Evolutionary conservation across 2,113 vertebrate genomes (phyloP), one percentile per base, ranked within the genome.

Genomic region (Gobius niger): DNA sequence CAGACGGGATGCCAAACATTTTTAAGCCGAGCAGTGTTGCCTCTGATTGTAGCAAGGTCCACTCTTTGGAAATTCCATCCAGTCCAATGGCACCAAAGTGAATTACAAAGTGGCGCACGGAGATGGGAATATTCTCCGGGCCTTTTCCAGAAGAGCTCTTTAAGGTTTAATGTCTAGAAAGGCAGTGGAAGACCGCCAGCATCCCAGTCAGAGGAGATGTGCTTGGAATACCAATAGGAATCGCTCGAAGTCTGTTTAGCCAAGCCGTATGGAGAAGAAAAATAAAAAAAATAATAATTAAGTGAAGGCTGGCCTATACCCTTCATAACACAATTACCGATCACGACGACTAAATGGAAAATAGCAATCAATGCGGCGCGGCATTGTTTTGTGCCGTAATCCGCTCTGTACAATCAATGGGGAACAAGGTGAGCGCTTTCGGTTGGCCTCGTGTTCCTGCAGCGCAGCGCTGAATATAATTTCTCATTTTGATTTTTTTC

Each of bases 91-190:
- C 79, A 75, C 68, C 69, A 87, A 86, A 86, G 81, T 82, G 81
- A 89, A 85, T 88, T 74, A 85, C 81, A 83, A 80, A 85, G 83
- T 84, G 82, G 77, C 82, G 86, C 73, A 72, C 67, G 70, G 75
- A 85, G 85, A 83, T 74, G 44, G 3, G 78, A 85, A 85, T 82
- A 87, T 85, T 85, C 79, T 72, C 71, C 47, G 68, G 41, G 78
- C 88, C 24, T 34, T 86, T 73, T 90, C 83, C 83, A 87, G 82
- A 82, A 78, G 87, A 89, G 78, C 87, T 88, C 83, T 90, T 88
- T 73, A 69, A 82, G 80, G 72, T 85, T 84, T 80, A 76, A 80
- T 80, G 85, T 81, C 82, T 80, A 47, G 82, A 84, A 57, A 85
- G 83, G 59, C 52, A 9, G 80, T 87, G 87, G 85, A 86, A 65